These are phyloP conservation scores for Chiridota heheva DNA, from an alignment of 35 echinoderm and acorn worm species.

Conservation along the genomic window DNA sequence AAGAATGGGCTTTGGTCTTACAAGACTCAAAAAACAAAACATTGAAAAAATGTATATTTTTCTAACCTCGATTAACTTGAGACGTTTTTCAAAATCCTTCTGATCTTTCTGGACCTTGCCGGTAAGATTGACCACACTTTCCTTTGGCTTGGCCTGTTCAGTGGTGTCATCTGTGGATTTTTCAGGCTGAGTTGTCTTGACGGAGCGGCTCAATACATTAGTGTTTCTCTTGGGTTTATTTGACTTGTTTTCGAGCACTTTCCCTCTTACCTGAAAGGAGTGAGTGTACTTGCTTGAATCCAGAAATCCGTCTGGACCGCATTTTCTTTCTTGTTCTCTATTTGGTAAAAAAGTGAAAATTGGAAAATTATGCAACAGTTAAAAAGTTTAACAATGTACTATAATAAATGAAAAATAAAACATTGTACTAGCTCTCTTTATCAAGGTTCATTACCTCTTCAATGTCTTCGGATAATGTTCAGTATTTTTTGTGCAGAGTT, in stretches of 20 bases:
- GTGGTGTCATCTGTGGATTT: not conserved
- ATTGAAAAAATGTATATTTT: not conserved
- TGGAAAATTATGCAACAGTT: not conserved
- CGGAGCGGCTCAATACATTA: not conserved
- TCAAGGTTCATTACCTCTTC: too few relatives aligned
- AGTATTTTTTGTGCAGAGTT: too few relatives aligned
- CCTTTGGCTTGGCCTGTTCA: not conserved
- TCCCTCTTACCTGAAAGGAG: constrained; percentile 84
- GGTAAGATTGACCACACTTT: constrained; percentile 72
- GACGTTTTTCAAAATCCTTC: constrained; percentile 71
- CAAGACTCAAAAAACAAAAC: not conserved
- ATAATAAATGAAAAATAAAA: not conserved
- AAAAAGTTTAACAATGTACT: not conserved
- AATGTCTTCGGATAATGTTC: too few relatives aligned
- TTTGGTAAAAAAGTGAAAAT: not conserved
- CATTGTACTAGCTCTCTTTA: too few relatives aligned
- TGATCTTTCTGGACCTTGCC: constrained; percentile 65
- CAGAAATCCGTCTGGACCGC: constrained; percentile 92
- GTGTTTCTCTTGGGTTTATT: constrained; percentile 60
- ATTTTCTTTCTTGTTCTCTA: constrained; percentile 93
- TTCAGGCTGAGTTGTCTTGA: constrained; percentile 10
- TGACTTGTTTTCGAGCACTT: constrained; percentile 81
- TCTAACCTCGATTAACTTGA: constrained; percentile 90
- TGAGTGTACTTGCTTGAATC: constrained; percentile 96
- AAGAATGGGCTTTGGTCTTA: not conserved